Base-by-base conservation (phyloP, 2,113 vertebrate genomes). In the Theristicus caerulescens region DNA sequence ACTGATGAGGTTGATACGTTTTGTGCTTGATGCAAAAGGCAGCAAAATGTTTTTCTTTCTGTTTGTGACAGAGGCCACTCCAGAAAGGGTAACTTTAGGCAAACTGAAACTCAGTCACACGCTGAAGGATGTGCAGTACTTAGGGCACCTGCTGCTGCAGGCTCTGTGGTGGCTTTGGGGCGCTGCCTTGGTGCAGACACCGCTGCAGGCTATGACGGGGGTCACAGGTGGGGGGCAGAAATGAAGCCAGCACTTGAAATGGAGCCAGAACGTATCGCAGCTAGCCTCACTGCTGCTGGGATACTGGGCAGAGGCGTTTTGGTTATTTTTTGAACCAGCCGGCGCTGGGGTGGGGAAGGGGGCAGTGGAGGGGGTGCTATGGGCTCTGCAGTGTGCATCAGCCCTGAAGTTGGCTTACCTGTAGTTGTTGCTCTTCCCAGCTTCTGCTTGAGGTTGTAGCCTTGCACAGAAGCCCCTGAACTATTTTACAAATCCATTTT, bases 71-170 rank as follows among this genome's bases (percentile, higher is more conserved):
- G 19, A 52, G 49, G 21, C 38, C 4, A 2, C 40, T 66, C 3
- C 24, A 29, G 36, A 52, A 72, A 31, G 8, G 13, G 31, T 65
- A 34, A 32, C 34, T 72, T 74, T 0, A 52, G 52, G 86, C 11
- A 26, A 36, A 42, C 10, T 18, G 38, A 36, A 71, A 34, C 0
- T 46, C 1, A 1, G n/a, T 16, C 38, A 9, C 0, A 0, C 1
- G 0, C 52, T 22, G 31, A 67, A 77, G 66, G 49, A 20, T 31
- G 13, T 3, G 29, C 12, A 59, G 31, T 18, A 17, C 79, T 90
- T 52, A 2, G 69, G 73, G n/a, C 32, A 26, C 16, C 26, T 1
- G 2, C 25, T 58, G 1, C 27, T 42, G 38, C 44, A 38, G 42
- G 42, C 36, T 86, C 22, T 36, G 31, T 3, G 1, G 31, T 49